Base-by-base conservation (phyloP, 2,113 vertebrate genomes). In the Tapirus terrestris region DNA sequence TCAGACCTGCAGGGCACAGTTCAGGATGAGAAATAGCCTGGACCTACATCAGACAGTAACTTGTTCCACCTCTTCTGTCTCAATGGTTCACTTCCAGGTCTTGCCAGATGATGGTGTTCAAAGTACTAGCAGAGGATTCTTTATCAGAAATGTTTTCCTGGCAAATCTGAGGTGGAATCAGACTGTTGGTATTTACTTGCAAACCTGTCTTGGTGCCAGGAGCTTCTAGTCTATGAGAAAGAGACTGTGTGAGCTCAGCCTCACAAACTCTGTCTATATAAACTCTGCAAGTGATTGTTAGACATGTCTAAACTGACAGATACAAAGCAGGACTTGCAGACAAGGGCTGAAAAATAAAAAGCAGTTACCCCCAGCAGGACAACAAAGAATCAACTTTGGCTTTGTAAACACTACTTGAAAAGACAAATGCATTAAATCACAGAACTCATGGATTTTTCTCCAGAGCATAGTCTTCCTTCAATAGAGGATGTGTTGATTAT, bases 261-360 rank as follows among this genome's bases (percentile, higher is more conserved):
- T 27, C 12, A 97, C 58, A 87, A 94, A 94, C 12, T 68, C 13
- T 90, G 91, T 87, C 13, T 8, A 1, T 97, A 39, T 88, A 83
- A 92, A 89, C 48, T 93, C 33, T 79, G 27, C 23, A 67, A 60
- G 58, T 70, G 33, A 96, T 61, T 94, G 61, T 86, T 83, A 48
- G 67, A 80, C 48, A 89, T n/a, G 60, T n/a, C 88, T 97, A 87
- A 81, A 36, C 53, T 65, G 92, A 93, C 18, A 97, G 1, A 33
- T 90, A 81, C n/a, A 96, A 89, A 93, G 83, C 14, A 51, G 56
- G 11, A 80, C 80, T 97, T 97, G 68, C 4, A 89, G 68, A 72
- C 73, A 96, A 96, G 6, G 25, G n/a, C 29, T 88, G 18, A 84
- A 48, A 98, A 94, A 97, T 92, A 95, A 60, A 60, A 56, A 92